Evolutionary conservation across 2,113 vertebrate species (phyloP).

Genomic region (Otolemur garnettii): DNA sequence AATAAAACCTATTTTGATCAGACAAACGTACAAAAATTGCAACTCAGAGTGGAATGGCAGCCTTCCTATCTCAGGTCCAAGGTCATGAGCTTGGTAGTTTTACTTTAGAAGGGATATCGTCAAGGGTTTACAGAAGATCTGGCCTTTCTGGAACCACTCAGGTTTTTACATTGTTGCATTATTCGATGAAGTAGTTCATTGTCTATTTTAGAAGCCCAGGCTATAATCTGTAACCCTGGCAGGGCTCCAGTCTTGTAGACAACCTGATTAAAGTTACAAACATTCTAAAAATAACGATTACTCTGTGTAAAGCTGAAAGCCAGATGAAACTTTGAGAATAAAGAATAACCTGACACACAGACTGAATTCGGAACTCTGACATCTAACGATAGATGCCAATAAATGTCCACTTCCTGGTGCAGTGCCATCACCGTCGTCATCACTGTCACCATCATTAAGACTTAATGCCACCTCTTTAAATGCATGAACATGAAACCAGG

Average conservation of each 20-base stretch:
- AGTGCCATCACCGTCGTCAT: background rate
- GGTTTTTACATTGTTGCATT: constrained; percentile 55
- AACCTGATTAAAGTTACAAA: constrained; percentile 58
- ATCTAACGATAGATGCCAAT: background rate
- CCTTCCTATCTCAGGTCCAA: constrained; percentile 54
- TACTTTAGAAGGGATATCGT: background rate
- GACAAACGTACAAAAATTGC: background rate
- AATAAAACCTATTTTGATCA: background rate
- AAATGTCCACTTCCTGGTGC: too few relatives aligned
- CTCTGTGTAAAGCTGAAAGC: background rate
- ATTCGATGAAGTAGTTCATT: constrained; percentile 57
- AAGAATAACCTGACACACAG: background rate
- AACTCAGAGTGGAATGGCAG: background rate
- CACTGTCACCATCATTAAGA: background rate
- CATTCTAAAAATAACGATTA: constrained; percentile 18
- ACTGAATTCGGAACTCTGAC: background rate
- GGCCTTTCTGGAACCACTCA: constrained; percentile 30
- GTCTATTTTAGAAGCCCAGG: background rate
- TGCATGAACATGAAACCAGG: background rate
- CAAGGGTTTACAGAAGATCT: constrained; percentile 21
- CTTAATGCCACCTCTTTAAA: background rate
- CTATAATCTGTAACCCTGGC: constrained; percentile 62
- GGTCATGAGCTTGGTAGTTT: background rate
- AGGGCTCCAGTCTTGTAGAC: background rate
- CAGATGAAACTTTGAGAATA: background rate